These are phyloP conservation scores for Malurus alboscapulatus DNA, from an alignment of 2,113 vertebrate genomes.

Conservation along the genomic window DNA sequence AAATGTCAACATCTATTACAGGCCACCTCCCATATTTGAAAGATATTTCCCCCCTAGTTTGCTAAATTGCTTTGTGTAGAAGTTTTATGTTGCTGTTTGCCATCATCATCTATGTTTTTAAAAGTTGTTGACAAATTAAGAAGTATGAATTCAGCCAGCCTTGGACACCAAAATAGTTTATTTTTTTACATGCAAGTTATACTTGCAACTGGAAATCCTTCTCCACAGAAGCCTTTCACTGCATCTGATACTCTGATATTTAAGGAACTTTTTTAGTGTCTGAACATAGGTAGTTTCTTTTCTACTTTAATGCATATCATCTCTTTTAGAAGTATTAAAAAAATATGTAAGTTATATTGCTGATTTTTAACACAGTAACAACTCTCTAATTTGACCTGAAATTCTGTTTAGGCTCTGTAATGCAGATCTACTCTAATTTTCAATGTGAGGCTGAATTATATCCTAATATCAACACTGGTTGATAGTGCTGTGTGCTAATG, in stretches of 20 bases:
- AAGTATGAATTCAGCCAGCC: not conserved
- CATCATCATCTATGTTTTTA: not conserved
- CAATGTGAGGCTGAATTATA: not conserved
- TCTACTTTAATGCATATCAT: not conserved
- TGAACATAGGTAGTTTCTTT: not conserved
- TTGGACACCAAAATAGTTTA: not conserved
- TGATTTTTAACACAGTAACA: not conserved
- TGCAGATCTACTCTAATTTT: not conserved
- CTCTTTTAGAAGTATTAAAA: not conserved
- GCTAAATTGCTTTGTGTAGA: not conserved
- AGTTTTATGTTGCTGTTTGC: not conserved
- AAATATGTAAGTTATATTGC: not conserved
- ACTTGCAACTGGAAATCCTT: not conserved
- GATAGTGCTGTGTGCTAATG: not conserved
- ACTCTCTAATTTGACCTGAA: not conserved
- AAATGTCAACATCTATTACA: not conserved
- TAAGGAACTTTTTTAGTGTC: not conserved
- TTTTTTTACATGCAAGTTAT: not conserved
- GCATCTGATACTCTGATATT: not conserved
- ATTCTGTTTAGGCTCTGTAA: not conserved
- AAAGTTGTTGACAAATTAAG: not conserved
- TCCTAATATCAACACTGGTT: not conserved
- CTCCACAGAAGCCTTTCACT: not conserved
- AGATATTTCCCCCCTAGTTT: not conserved
- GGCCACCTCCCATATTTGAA: not conserved